Evolutionary conservation across 2,113 vertebrate genomes (phyloP), one percentile per base, ranked within the genome.

Genomic region (Nyctibius bracteatus): DNA sequence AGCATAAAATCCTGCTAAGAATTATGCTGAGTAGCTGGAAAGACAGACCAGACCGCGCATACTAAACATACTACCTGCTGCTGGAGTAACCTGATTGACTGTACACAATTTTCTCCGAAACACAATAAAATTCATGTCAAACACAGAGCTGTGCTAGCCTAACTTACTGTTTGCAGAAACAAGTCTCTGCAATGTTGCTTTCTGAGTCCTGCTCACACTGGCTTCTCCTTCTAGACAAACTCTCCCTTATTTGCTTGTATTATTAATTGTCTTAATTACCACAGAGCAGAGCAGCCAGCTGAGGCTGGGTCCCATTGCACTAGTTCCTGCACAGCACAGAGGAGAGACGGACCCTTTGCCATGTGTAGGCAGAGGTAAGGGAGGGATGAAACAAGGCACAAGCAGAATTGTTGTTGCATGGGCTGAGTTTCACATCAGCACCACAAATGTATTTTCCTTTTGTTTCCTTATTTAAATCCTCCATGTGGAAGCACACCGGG

Each of bases 111-210:
- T 91, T 75, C 73, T 89, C 54, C 30, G 61, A 79, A 92, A 93
- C 57, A 87, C 68, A 96, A 94, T 97, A 97, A 97, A 97, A 83
- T 68, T 9, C 58, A 57, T 49, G n/a, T 94, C 70, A 95, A 96
- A 84, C 41, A 74, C 10, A 18, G 65, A 84, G 30, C 51, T 78
- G 67, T 75, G 75, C 51, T 73, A 71, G 77, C 43, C 77, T 63
- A 35, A 74, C 71, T 96, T 67, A 20, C 13, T 86, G 27, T 78
- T 71, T 84, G 58, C 61, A 59, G 51, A 55, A 92, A 63, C 14
- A 35, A 90, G 10, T 37, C 27, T 82, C 67, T 44, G 30, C 55
- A 23, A 65, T 12, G 2, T n/a, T 57, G n/a, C n/a, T 63, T 63
- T 71, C 20, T n/a, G 41, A 71, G 22, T 57, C 62, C 62, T 81